These are phyloP conservation scores for Agrotis puta DNA, from an alignment of 2,888 invertebrate genomes.

Conservation along the genomic window DNA sequence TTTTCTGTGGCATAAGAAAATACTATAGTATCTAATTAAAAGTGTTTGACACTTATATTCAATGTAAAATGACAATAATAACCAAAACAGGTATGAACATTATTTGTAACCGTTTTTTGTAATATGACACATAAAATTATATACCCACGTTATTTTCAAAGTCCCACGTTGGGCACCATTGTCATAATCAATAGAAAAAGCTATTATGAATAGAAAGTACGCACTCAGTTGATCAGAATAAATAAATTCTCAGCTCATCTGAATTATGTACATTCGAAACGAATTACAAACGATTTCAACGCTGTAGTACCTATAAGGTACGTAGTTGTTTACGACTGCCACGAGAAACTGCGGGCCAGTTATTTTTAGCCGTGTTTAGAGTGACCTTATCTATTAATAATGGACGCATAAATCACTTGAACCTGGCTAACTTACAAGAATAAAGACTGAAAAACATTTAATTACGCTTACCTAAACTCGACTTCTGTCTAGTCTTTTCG, in stretches of 20 bases:
- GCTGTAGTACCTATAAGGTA: neutral
- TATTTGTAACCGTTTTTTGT: no score
- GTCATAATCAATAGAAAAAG: neutral
- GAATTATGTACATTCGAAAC: neutral
- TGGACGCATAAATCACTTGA: neutral
- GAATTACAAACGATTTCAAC: neutral
- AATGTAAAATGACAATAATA: no score
- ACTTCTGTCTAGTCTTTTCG: neutral
- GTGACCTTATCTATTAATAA: constrained; percentile 8
- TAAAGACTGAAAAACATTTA: neutral
- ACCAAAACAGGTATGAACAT: no score
- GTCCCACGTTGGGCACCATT: constrained; percentile 25
- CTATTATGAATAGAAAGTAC: neutral
- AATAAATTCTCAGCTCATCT: neutral
- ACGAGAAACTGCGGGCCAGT: constrained; percentile 1
- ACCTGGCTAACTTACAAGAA: neutral
- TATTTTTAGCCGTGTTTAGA: constrained; percentile 25
- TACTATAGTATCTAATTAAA: no score
- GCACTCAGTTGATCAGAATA: neutral
- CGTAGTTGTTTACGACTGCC: constrained; percentile 25
- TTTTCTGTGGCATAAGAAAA: neutral
- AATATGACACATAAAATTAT: no score
- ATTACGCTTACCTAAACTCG: neutral
- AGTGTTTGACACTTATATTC: no score
- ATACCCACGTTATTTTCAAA: neutral